Evolutionary conservation across 2,888 invertebrate genomes (phyloP).

Genomic region (Merodon equestris): DNA sequence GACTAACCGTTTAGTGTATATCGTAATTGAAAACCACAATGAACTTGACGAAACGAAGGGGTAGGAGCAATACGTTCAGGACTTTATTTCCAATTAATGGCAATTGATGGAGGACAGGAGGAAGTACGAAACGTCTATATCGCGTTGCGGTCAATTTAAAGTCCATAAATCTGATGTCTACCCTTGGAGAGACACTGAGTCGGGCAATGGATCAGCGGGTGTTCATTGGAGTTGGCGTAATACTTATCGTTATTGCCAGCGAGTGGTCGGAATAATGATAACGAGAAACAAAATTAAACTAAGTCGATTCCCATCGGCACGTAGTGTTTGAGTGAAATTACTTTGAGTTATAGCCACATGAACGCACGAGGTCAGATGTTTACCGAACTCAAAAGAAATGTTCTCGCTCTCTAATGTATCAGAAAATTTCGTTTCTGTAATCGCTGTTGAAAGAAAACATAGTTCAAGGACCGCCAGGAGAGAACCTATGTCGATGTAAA

Average conservation of each 20-base stretch:
- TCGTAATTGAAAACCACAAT: constrained; percentile 40
- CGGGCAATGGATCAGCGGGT: too few species aligned
- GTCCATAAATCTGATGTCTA: neutral
- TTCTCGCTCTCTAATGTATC: too few species aligned
- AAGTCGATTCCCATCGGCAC: neutral
- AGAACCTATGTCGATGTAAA: too few species aligned
- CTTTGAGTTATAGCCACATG: too few species aligned
- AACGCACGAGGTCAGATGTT: neutral
- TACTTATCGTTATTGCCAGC: neutral
- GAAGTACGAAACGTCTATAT: neutral
- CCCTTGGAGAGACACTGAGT: too few species aligned
- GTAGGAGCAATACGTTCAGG: neutral
- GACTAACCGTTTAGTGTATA: constrained; percentile 51
- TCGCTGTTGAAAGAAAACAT: too few species aligned
- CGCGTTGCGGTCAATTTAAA: neutral
- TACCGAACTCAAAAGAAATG: constrained; percentile 1
- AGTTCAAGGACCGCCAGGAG: too few species aligned
- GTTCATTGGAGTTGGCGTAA: neutral
- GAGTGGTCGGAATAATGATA: neutral
- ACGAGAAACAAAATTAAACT: constrained; percentile 11
- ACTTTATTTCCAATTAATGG: constrained; percentile 46
- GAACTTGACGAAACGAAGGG: constrained; percentile 4
- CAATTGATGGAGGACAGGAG: constrained; percentile 8
- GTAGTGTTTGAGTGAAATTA: neutral
- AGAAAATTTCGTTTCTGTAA: too few species aligned